Conservation (phyloP, 1,140 invertebrate species). For the Hetaerina americana region DNA sequence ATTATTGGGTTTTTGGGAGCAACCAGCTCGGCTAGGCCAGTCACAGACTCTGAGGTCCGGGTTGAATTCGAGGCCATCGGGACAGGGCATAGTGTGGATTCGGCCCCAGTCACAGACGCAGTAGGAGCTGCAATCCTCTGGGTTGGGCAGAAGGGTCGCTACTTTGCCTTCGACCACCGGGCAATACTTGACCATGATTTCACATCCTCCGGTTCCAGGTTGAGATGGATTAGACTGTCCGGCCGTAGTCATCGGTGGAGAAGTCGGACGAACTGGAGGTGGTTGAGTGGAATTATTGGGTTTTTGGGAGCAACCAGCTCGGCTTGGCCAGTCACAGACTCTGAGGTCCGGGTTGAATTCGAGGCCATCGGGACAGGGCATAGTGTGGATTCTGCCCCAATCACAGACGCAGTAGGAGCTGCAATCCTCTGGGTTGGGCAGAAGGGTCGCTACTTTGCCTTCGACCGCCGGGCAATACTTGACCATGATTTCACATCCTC, state of each 20-base stretch:
- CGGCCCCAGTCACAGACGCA: slow-evolving; percentile 22
- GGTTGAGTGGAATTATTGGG: background rate
- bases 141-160: slow-evolving; percentile 9
- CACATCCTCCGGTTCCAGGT: no score
- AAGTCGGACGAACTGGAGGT: no score
- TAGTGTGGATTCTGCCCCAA: slow-evolving; percentile 10
- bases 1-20: background rate
- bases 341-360: slow-evolving; percentile 14
- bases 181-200: no score
- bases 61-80: slow-evolving; percentile 15
- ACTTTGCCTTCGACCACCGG: background rate
- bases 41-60: slow-evolving; percentile 18
- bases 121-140: slow-evolving; percentile 22
- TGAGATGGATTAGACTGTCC: no score
- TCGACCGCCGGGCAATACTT: background rate
- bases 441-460: background rate
- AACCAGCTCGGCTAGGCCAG: slow-evolving; percentile 12
- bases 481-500: no score
- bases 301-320: background rate
- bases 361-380: slow-evolving; percentile 8
- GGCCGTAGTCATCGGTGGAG: no score
- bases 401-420: slow-evolving; percentile 17
- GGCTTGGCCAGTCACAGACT: slow-evolving; percentile 18
- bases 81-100: slow-evolving; percentile 15
- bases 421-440: slow-evolving; percentile 18